Evolutionary conservation across 2,797 vertebrate species (phyloP), one percentile per base, ranked within the genome.

Genomic region (Danio choprae): DNA sequence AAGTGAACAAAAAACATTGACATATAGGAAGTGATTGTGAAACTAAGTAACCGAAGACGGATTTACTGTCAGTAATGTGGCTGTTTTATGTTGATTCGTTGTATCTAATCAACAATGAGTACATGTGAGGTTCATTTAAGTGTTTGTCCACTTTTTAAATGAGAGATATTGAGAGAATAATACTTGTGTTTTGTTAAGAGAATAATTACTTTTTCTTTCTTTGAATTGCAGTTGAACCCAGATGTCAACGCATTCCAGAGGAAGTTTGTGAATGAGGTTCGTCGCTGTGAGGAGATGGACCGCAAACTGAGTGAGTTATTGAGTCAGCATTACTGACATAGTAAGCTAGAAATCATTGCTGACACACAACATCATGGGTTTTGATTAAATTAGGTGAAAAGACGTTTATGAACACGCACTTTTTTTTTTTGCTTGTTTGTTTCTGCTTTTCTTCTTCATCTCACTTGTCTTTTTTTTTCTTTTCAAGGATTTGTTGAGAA

Each of bases 271-370:
- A 99, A 99, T 76, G 98, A 99, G 88, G 98, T 99, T 15, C 91
- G 98, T 73, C 90, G 98, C 69, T 99, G 98, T 59, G 98, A 99
- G 87, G 98, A 99, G 85, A 99, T 99, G 98, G 97, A 99, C 89
- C 94, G 98, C 74, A 99, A 98, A 89, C 94, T 99, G 58, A 94
- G 98, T 99, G 90, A 83, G 96, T 93, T 0, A 53, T 41, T 53
- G 10, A 62, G 5, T 69, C 16, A 56, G 48, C 48, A 18, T 38
- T 72, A 40, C 38, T 63, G 55, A 50, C 6, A 3, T 59, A n/a
- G 3, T 77, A 40, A 38, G 10, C 48, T 65, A 12, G 5, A 71
- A 63, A 29, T 22, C 2, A 20, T 40, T 48, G 64, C 64, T 58
- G 16, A 16, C 53, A 59, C 41, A 59, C 20, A 40, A 10, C 43